Evolutionary conservation across 2,888 invertebrate species (phyloP), one percentile per base, ranked within the genome.

Genomic region (Clusia tigrina): DNA sequence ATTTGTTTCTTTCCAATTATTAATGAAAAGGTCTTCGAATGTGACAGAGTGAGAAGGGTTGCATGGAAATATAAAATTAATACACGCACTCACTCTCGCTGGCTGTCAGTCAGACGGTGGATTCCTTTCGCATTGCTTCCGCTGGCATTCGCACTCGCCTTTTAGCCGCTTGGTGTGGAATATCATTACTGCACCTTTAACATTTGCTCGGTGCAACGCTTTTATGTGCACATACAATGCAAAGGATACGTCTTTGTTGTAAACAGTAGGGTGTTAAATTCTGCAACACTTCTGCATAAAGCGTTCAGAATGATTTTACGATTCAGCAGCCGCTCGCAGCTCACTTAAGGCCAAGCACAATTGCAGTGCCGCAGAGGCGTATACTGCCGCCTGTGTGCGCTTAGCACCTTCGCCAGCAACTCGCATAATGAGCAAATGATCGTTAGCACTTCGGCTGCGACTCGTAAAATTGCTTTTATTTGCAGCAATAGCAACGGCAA

Each of bases 371-470:
- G 15, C 15, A 23, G 26, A 18, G 15, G 58, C 20, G 2, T 26
- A 15, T 18, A 10, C 15, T 6, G 38, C 17, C n/a, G 32, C 25
- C 32, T 6, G 12, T 9, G 32, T 9, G 26, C 32, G n/a, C n/a
- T n/a, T n/a, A n/a, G n/a, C n/a, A n/a, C n/a, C n/a, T n/a, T n/a
- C n/a, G n/a, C n/a, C n/a, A n/a, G n/a, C n/a, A n/a, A n/a, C n/a
- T n/a, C n/a, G n/a, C n/a, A n/a, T n/a, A n/a, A 42, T 59, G 42
- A 59, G 52, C 42, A 54, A 59, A 54, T n/a, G 59, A 59, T 59
- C 59, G 18, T 59, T 37, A 59, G 38, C 42, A 59, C n/a, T 20
- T 12, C 46, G 26, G 22, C 22, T 20, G 23, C 42, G 25, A 24
- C 26, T 26, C 20, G 24, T 18, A 58, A 58, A 46, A 25, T 25